Evolutionary conservation across 2,797 vertebrate species (phyloP).

Genomic region (Apogon talboti): DNA sequence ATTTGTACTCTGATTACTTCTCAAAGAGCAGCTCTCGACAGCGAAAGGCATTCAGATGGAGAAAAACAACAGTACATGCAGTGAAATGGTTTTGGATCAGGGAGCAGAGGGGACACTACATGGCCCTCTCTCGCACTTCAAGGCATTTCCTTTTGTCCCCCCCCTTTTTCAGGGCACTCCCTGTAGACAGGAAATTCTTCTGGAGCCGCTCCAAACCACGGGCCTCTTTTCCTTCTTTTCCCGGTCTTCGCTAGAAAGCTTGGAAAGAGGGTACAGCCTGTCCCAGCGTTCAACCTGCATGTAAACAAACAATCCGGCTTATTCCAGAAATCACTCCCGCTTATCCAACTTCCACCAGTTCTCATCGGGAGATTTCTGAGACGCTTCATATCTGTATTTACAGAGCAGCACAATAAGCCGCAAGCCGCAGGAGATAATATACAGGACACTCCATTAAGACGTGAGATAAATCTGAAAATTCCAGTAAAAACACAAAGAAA

Average conservation of each 20-base stretch:
- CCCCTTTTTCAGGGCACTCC: slow-evolving; percentile 52
- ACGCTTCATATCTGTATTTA: slow-evolving; percentile 1
- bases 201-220: slow-evolving; percentile 64
- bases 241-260: slow-evolving; percentile 44
- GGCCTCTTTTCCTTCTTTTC: slow-evolving; percentile 47
- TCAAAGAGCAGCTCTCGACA: background rate
- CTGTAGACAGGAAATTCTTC: slow-evolving; percentile 74
- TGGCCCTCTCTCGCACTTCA: slow-evolving; percentile 22
- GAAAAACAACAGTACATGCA: background rate
- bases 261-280: slow-evolving; percentile 63
- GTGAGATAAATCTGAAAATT: slow-evolving; percentile 23
- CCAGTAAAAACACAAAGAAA: slow-evolving; percentile 8
- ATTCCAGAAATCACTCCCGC: slow-evolving; percentile 42
- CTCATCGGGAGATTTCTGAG: slow-evolving; percentile 18
- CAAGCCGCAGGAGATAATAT: slow-evolving; percentile 18
- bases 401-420: slow-evolving; percentile 5
- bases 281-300: slow-evolving; percentile 48
- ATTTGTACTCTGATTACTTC: slow-evolving; percentile 18
- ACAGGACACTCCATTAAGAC: slow-evolving; percentile 14
- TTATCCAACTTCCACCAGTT: slow-evolving; percentile 23
- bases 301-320: slow-evolving; percentile 65
- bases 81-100: slow-evolving; percentile 5
- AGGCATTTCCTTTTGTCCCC: slow-evolving; percentile 72
- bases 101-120: slow-evolving; percentile 16
- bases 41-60: background rate